Evolutionary conservation across 1,140 invertebrate genomes (phyloP), one percentile per base, ranked within the genome.

Genomic region (Drosophila willistoni): DNA sequence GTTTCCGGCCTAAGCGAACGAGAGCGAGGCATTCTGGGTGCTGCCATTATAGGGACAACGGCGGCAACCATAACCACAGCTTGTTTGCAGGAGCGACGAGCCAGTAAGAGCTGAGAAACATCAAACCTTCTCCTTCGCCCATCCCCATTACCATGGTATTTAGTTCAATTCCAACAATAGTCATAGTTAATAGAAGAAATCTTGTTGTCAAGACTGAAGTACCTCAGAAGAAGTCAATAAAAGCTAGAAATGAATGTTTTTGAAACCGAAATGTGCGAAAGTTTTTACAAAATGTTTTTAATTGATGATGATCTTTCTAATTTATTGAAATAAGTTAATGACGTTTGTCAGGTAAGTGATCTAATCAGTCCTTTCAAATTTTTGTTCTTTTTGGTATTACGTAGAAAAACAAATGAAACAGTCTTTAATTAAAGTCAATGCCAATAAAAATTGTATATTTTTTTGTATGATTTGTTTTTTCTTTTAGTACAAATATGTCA

Each of bases 171-270:
- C 74, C 74, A 77, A 56, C 66, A 64, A 89, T 80, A 87, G 79
- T 85, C 71, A 73, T 89, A 89, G 84, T 78, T 69, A 62, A 73
- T 89, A 89, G 84, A 74, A 61, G 64, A 74, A 76, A 83, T 90
- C 83, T 83, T 78, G 83, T 90, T 90, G 83, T 90, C 67, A 90
- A 90, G 87, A 90, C 87, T 90, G 87, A 90, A 84, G 87, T 90
- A 90, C 82, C 87, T 89, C 82, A 76, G 73, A 86, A 77, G 83
- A 90, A 90, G 87, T 90, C 87, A 90, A 90, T 90, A 90, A 90
- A 90, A 64, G 72, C 73, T 82, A 81, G 77, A 79, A 68, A 72
- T 76, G 55, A 71, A 66, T 71, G 77, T 89, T 87, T 89, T 87
- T 74, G 82, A 80, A 80, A 86, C 64, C 66, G n/a, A 57, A 7